phyloP scores from a whole-genome alignment of 2,888 invertebrate species.

The Drosophila antonietae region DNA sequence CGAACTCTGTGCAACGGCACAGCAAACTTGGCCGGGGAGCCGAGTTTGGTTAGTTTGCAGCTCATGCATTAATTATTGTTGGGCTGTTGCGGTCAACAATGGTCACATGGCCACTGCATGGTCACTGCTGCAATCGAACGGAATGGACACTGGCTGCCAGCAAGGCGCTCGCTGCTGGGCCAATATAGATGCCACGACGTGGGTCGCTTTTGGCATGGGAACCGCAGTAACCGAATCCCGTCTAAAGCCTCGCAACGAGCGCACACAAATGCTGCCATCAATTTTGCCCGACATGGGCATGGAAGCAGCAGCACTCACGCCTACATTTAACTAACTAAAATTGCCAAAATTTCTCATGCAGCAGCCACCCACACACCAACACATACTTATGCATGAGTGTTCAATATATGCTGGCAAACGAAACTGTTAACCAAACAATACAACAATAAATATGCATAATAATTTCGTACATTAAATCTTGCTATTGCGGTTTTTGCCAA shows the following conservation, averaged over 20 bases:
- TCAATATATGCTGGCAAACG: constrained; percentile 22
- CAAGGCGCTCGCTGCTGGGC: constrained; percentile 16
- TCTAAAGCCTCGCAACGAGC: constrained; percentile 28
- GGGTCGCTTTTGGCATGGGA: background rate
- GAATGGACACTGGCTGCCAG: constrained; percentile 10
- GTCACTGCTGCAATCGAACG: constrained; percentile 35
- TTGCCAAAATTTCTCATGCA: constrained; percentile 54
- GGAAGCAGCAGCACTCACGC: constrained; percentile 28
- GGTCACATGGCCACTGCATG: constrained; percentile 21
- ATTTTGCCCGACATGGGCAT: constrained; percentile 33
- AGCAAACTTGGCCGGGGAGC: constrained; percentile 28
- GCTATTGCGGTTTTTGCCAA: constrained; percentile 5
- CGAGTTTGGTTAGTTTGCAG: constrained; percentile 73
- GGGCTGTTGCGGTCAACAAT: constrained; percentile 70
- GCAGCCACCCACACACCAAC: background rate
- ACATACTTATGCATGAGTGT: background rate
- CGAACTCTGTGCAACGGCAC: background rate
- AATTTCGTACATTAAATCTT: constrained; percentile 66
- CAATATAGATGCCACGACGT: constrained; percentile 15
- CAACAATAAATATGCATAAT: constrained; percentile 75
- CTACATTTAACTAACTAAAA: constrained; percentile 71
- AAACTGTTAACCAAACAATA: constrained; percentile 62
- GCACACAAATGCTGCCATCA: constrained; percentile 54
- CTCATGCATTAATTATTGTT: constrained; percentile 79
- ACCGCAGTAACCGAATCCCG: constrained; percentile 44